Conservation (phyloP, 2,888 invertebrate species). For the Idaea aversata region DNA sequence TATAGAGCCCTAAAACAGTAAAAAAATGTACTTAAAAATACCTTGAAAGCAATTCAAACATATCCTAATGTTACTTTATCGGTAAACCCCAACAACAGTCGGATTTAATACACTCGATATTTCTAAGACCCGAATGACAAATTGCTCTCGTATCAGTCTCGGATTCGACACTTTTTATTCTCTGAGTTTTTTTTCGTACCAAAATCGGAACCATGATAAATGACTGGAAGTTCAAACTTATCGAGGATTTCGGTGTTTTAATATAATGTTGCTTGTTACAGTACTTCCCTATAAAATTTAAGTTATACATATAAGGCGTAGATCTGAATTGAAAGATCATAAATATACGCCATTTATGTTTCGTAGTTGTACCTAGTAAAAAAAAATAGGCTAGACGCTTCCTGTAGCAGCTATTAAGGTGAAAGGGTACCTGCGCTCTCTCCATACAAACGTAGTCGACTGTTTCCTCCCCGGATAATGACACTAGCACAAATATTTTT, state of each 20-base stretch:
- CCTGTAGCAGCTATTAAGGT: no score
- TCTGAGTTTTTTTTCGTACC: slow-evolving; percentile 35
- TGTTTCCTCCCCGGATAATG: no score
- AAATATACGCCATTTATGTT: no score
- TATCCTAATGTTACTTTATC: neutral
- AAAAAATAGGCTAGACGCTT: no score
- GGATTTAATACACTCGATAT: slow-evolving; percentile 25
- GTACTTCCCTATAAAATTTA: neutral
- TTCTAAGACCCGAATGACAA: slow-evolving; percentile 47
- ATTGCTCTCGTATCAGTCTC: slow-evolving; percentile 47
- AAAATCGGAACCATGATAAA: slow-evolving; percentile 39
- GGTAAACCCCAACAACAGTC: neutral
- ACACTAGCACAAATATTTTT: no score
- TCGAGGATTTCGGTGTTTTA: slow-evolving; percentile 10
- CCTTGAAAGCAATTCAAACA: neutral
- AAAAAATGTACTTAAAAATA: neutral
- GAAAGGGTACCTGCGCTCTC: no score
- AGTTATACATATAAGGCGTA: neutral
- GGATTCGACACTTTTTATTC: slow-evolving; percentile 44
- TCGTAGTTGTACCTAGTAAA: no score
- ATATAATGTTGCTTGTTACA: slow-evolving; percentile 6
- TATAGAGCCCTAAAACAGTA: no score
- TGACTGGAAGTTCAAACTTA: slow-evolving; percentile 27
- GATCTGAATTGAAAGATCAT: no score
- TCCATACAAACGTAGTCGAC: no score